A percentile compares a stretch with the other conserved stretches of the same genome.
phyloP scores from a whole-genome alignment of 2,888 invertebrate species.

The Phalangium opilio region DNA sequence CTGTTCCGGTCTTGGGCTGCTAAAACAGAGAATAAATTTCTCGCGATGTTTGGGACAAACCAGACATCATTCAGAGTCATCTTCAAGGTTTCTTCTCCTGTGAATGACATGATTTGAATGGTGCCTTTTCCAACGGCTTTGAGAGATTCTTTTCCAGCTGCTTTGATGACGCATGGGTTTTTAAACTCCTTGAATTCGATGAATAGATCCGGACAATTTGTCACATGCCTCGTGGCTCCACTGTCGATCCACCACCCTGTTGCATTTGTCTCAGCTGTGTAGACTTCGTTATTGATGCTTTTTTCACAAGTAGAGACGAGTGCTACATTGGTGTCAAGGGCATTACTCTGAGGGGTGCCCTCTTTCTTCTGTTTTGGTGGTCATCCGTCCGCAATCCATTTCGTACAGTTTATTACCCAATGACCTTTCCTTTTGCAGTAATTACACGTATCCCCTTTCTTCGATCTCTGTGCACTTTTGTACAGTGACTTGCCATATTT shows the following conservation, averaged over 20 bases:
- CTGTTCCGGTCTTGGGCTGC: conserved; percentile 5
- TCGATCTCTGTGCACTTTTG: neutral
- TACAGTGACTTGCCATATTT: no score
- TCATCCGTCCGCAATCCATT: conserved; percentile 6
- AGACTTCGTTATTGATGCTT: neutral
- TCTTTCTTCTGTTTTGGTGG: conserved; percentile 1
- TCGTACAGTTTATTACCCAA: conserved; percentile 3
- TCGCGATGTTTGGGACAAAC: conserved; percentile 8
- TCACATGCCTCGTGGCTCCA: conserved; percentile 1
- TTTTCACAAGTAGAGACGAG: neutral
- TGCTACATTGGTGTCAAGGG: neutral
- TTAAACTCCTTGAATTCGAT: conserved; percentile 3
- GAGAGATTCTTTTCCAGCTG: conserved; percentile 4
- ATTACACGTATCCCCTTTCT: conserved; percentile 1
- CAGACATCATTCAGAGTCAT: conserved; percentile 7
- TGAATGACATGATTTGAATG: conserved; percentile 1
- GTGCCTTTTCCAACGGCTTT: conserved; percentile 6
- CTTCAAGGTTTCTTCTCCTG: neutral
- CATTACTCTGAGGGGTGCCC: neutral
- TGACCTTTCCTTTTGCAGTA: conserved; percentile 10
- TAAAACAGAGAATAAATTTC: conserved; percentile 5
- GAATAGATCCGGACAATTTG: neutral
- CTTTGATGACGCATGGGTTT: neutral
- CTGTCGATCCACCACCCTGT: neutral
- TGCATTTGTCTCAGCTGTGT: neutral